Evolutionary conservation across 2,797 vertebrate species (phyloP), one percentile per base, ranked within the genome.

Genomic region (Bradypodion pumilum): DNA sequence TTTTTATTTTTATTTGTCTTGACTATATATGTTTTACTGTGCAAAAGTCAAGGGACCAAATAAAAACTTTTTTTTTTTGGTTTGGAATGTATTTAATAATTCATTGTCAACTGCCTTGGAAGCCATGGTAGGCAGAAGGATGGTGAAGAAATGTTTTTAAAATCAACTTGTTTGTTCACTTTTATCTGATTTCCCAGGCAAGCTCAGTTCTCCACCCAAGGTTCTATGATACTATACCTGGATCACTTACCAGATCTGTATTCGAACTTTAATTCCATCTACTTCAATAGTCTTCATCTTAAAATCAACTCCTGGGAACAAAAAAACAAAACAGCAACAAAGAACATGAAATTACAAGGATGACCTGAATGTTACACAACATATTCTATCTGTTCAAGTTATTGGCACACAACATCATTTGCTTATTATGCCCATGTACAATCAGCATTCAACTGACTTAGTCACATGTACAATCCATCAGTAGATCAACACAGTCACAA

Each of bases 201-300:
- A 66, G 5, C 42, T 6, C 73, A 74, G 62, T 19, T 40, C 29
- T 59, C 29, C 27, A 5, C 15, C 37, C 1, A 25, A 60, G 5
- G 49, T 40, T 42, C 35, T 69, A 15, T 32, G 10, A 29, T 29
- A 59, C 27, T 76, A 40, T 62, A 76, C 16, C 25, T 70, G 42
- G 25, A 69, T 62, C 74, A 95, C 98, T 97, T 91, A 99, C 98
- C 98, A 99, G 90, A 99, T 98, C 95, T 99, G 98, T 87, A 99
- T 97, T 89, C 98, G 96, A 68, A 99, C 98, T 93, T 97, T 98
- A 92, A 97, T 90, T 84, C 98, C 98, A 77, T 98, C 97, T n/a
- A 99, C 95, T 70, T 98, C 97, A 75, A 99, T 92, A 5, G 98
- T 99, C 95, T 98, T 99, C 98, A 99, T 99, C 95, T 98, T 99